Evolutionary conservation across 1,140 invertebrate species (phyloP), one percentile per base, ranked within the genome.

Genomic region (Megalopta genalis): DNA sequence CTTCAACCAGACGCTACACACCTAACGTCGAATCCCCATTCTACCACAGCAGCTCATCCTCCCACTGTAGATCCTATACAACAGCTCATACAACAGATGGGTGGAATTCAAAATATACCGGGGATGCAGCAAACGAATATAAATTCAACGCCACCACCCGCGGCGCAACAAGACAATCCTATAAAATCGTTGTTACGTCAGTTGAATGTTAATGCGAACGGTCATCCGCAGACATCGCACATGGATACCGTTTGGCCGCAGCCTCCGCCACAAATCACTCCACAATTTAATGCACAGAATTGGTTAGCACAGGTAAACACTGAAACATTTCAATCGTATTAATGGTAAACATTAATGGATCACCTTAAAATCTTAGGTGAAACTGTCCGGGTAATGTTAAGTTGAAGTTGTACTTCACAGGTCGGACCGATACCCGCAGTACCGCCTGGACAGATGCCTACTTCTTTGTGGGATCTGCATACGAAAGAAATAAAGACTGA

Each of bases 181-280:
- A 93, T 94, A 64, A 93, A 93, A 81, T 93, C 91, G 81, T 88
- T 94, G 72, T 79, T 94, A 68, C 92, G 94, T 64, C 94, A 94
- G 67, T 86, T 94, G 0, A 90, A 89, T 68, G 89, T 91, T 39
- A 92, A 89, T 67, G 87, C 87, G 9, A 93, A 91, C 57, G 89
- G 88, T 57, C 88, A 90, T 77, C 85, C 90, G 27, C 87, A 88
- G 78, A 39, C 86, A 27, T 65, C 88, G 42, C 90, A 90, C 59
- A 85, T 93, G 10, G 92, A 93, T 63, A 90, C 90, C 0, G 90
- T 93, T 32, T 93, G 92, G 89, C 89, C 90, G 5, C 90, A 91
- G 66, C 89, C 90, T 7, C 88, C 90, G 1, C 91, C 89, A 16
- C 91, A 91, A 77, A 88, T 90, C 32, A 87, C 86, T 76, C 86